Base-by-base conservation (phyloP, 2,888 invertebrate genomes). In the Ommatoiulus sabulosus region DNA sequence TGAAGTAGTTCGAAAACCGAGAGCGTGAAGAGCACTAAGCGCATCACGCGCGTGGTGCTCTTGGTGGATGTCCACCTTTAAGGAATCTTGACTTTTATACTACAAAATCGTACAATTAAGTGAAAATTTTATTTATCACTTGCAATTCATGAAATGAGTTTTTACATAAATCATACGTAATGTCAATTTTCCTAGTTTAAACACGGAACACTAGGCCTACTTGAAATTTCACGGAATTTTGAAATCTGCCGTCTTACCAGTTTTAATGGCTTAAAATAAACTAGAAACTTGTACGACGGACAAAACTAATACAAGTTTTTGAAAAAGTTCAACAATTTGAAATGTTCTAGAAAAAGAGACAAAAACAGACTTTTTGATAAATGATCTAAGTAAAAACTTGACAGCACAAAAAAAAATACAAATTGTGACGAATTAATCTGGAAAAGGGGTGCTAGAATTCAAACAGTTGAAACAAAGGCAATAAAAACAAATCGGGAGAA, bases 51-150 rank as follows among this genome's bases (percentile, higher is more conserved):
- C n/a, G n/a, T n/a, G n/a, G n/a, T n/a, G n/a, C n/a, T n/a, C n/a
- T n/a, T n/a, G n/a, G n/a, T n/a, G n/a, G n/a, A n/a, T n/a, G n/a
- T n/a, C n/a, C n/a, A n/a, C n/a, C n/a, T 35, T 35, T 35, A 35
- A 35, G 35, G 35, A 35, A 35, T 35, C 35, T 35, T 35, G 35
- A 35, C 1, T 35, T 35, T 35, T 35, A 35, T 35, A 35, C 35
- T 35, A 35, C 35, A 35, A 10, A 91, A 87, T 92, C 92, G 44
- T 72, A 52, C 52, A 52, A 52, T 52, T 12, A 52, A 52, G 52
- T 52, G 52, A 12, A 52, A 52, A 52, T 72, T 72, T 72, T 72
- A 72, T 24, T 72, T 8, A 72, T 24, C 72, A 72, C 72, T 72
- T 8, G 72, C 72, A 72, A 72, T 20, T 24, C 72, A 24, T 72